Conservation (phyloP, 2,797 vertebrate species). For the Channallabes apus region DNA sequence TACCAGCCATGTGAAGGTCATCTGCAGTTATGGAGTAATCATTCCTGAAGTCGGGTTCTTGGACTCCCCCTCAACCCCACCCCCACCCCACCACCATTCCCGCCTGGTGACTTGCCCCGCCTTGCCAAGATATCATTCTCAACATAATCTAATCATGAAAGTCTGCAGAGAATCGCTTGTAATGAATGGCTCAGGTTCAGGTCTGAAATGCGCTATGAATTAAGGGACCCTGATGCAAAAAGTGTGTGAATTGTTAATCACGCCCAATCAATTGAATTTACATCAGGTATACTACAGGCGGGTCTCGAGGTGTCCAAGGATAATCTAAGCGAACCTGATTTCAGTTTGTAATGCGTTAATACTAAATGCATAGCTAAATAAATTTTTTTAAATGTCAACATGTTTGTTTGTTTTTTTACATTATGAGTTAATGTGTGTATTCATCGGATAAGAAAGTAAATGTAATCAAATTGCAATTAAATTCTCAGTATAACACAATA, state of each 20-base stretch:
- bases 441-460: neutral
- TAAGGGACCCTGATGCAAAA: neutral
- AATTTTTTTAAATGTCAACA: too few relatives aligned
- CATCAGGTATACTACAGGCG: too few relatives aligned
- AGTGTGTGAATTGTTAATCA: neutral
- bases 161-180: neutral
- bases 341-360: neutral
- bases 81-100: neutral
- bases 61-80: neutral
- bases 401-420: neutral
- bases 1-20: neutral
- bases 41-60: neutral
- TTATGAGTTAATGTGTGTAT: neutral
- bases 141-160: neutral
- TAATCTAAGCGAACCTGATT: neutral
- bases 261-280: neutral
- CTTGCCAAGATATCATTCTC: neutral
- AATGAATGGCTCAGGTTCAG: neutral
- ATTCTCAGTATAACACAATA: neutral
- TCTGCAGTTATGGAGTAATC: neutral
- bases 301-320: too few relatives aligned
- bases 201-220: neutral
- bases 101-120: neutral
- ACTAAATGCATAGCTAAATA: too few relatives aligned
- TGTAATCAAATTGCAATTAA: neutral